Base-by-base conservation (phyloP, 2,888 invertebrate species). In the Pristionchus japonicus region DNA sequence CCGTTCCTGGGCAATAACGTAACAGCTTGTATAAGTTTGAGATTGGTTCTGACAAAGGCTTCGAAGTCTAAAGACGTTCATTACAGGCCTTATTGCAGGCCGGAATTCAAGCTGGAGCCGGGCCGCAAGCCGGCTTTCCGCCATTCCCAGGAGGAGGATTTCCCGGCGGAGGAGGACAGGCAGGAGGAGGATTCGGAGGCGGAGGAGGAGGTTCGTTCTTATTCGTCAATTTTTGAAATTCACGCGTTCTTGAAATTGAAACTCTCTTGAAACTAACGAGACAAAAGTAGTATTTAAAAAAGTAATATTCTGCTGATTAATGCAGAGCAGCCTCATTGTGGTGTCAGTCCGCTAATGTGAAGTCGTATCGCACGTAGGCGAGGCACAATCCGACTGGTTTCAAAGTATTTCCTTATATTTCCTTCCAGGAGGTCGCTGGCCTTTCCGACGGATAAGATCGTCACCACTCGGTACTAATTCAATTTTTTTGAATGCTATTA, bases 1-100 rank as follows among this genome's bases (percentile, higher is more conserved):
- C 47, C 70, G 15, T 37, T 37, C 61, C 70, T 74, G 9, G 43
- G 49, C 40, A 70, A 74, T 17, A 34, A 37, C 31, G 74, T 74
- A 43, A 70, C 74, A 70, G 70, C 47, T 23, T 67, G 70, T 15
- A 34, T 74, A 70, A 49, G 67, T 70, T 70, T 67, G 70, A 40
- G 34, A 70, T 31, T 37, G 9, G 3, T n/a, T 57, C 23, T 57
- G n/a, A n/a, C n/a, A n/a, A n/a, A n/a, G n/a, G n/a, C n/a, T n/a
- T n/a, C n/a, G n/a, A n/a, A n/a, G n/a, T n/a, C n/a, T n/a, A n/a
- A n/a, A n/a, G n/a, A n/a, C n/a, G n/a, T n/a, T n/a, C 52, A 52
- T 52, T 52, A 52, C 52, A 52, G 52, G 52, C 20, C 52, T 31
- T 15, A 31, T 64, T 77, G 27, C 40, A 77, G 77, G 40, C 43